A percentile compares a stretch with the other conserved stretches of the same genome.
Evolutionary conservation across 2,888 invertebrate species (phyloP).

Genomic region (Branchipolynoe longqiensis): DNA sequence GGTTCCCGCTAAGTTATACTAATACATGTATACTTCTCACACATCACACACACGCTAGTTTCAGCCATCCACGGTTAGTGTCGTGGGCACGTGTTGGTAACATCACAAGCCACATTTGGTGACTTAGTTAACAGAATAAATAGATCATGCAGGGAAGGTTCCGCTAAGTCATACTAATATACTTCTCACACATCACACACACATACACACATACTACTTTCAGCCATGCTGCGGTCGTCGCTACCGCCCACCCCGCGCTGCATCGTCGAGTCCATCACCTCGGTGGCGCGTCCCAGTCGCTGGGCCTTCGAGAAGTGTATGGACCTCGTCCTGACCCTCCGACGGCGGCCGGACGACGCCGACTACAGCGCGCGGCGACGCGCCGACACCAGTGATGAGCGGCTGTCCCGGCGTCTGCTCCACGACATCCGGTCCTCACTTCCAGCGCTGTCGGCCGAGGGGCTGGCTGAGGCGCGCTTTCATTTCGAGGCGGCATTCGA

Average conservation of each 20-base stretch:
- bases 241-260: conserved; percentile 26
- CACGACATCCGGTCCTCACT: conserved; percentile 34
- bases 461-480: not conserved
- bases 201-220: not conserved
- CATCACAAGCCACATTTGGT: not conserved
- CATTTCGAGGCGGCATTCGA: conserved; percentile 32
- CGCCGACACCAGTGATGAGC: conserved; percentile 24
- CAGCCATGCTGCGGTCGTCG: conserved; percentile 49
- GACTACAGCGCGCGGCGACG: conserved; percentile 45
- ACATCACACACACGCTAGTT: not conserved
- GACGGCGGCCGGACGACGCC: conserved; percentile 8
- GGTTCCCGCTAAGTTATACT: too few species aligned
- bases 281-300: conserved; percentile 1
- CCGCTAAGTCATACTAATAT: not conserved
- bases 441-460: not conserved
- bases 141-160: not conserved
- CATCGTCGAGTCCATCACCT: conserved; percentile 48
- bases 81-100: not conserved
- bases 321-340: conserved; percentile 17
- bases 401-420: not conserved
- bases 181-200: not conserved
- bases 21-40: too few species aligned
- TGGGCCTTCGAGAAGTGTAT: conserved; percentile 43
- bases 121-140: not conserved
- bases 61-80: not conserved